Conservation (phyloP, 2,797 vertebrate genomes). For the Streptopelia turtur region DNA sequence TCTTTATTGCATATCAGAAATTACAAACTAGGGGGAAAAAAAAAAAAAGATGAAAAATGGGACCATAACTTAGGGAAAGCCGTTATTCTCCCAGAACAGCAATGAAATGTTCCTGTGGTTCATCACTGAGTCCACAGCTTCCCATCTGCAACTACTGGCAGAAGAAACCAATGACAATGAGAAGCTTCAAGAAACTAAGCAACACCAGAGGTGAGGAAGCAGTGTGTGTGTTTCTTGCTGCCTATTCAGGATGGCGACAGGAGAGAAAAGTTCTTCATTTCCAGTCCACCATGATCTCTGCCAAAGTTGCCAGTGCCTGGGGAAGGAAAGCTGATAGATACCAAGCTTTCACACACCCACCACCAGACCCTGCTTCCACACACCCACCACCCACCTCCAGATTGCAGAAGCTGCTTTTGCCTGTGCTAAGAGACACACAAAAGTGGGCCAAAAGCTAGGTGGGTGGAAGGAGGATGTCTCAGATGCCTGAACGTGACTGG, state of each 20-base stretch:
- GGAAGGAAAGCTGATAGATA: background rate
- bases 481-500: background rate
- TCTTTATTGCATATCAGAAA: background rate
- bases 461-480: background rate
- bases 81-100: background rate
- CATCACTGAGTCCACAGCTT: background rate
- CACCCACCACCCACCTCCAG: rapidly evolving
- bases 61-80: background rate
- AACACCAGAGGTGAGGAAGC: background rate
- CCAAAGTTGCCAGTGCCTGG: background rate
- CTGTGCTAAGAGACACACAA: background rate
- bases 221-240: rapidly evolving
- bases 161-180: background rate
- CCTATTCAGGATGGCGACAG: background rate
- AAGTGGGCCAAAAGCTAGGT: background rate
- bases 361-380: background rate
- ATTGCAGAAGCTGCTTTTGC: background rate
- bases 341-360: background rate
- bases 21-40: background rate
- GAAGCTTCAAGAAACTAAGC: background rate
- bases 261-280: background rate
- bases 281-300: background rate
- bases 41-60: background rate
- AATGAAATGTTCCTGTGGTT: background rate
- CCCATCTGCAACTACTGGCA: background rate